Percentiles rank a stretch among this genome's conserved stretches.
Conservation (phyloP, 2,888 invertebrate species). For the Caenorhabditis becei region DNA sequence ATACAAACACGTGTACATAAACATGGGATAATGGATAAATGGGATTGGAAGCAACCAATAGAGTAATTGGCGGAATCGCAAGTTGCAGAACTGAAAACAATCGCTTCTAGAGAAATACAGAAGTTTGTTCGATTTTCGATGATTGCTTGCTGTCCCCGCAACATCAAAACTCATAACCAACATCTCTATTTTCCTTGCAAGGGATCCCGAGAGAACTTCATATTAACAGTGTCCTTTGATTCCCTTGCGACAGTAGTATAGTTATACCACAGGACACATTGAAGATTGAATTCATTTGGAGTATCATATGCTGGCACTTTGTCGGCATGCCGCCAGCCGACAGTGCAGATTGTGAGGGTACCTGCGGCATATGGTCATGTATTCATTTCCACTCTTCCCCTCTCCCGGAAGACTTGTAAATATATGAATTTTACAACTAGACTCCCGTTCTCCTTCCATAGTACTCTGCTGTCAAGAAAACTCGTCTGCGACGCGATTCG, state of each 20-base stretch:
- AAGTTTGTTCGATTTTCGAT: no score
- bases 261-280: not conserved
- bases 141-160: no score
- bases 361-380: constrained; percentile 9
- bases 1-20: constrained; percentile 26
- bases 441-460: constrained; percentile 2
- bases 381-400: constrained; percentile 3
- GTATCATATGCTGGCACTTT: constrained; percentile 8
- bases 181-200: no score
- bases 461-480: constrained; percentile 25
- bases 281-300: constrained; percentile 8
- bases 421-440: constrained; percentile 38
- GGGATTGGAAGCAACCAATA: not conserved
- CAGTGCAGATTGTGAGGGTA: constrained; percentile 7
- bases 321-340: not conserved
- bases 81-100: not conserved
- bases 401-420: not conserved
- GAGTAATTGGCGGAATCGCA: not conserved
- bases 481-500: constrained; percentile 7
- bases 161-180: no score
- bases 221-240: not conserved
- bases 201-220: not conserved
- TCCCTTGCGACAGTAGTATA: not conserved
- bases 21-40: constrained; percentile 22
- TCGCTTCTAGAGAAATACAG: no score